Evolutionary conservation across 2,888 invertebrate species (phyloP), one percentile per base, ranked within the genome.

Genomic region (Falcaria lacertinaria): DNA sequence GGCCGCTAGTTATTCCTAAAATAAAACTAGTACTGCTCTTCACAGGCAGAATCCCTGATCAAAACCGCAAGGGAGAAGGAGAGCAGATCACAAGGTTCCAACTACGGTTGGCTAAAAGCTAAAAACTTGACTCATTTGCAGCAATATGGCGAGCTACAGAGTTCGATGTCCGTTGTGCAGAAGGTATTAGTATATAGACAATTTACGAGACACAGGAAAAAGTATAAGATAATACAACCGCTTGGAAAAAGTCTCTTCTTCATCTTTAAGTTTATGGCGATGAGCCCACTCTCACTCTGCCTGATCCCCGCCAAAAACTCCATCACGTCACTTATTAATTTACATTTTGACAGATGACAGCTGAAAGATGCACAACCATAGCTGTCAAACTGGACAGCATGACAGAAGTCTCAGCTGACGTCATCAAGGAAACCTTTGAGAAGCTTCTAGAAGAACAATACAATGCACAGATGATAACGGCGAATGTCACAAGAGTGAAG

Each of bases 301-400:
- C n/a, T n/a, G n/a, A n/a, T n/a, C n/a, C n/a, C n/a, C n/a, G n/a
- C n/a, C n/a, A n/a, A n/a, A 19, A 19, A 19, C 19, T 19, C 19
- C 19, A 19, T 5, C 19, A 2, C 13, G 16, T 15, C 15, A 8
- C 22, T 34, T 41, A 22, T 4, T 2, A 33, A 19, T 42, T 8
- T 33, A 22, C 40, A 43, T 36, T 40, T 55, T 56, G 33, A 50
- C 63, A 84, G 84, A 59, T 84, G 58, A 59, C 79, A 14, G 56
- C 82, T 13, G 80, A 83, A 50, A 74, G 63, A 47, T 81, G 85
- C 51, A 65, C 73, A 19, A 59, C 72, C 44, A 58, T 81, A 33
- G 82, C 77, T 49, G 73, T 83, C 44, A 79, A 82, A 60, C 64
- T 83, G 3, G 80, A 82, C 53, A 62, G 42, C 2, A 42, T 76